Percentiles rank a stretch among this genome's conserved stretches.
Evolutionary conservation across 2,113 vertebrate species (phyloP).

Genomic region (Crotalus helleri): DNA sequence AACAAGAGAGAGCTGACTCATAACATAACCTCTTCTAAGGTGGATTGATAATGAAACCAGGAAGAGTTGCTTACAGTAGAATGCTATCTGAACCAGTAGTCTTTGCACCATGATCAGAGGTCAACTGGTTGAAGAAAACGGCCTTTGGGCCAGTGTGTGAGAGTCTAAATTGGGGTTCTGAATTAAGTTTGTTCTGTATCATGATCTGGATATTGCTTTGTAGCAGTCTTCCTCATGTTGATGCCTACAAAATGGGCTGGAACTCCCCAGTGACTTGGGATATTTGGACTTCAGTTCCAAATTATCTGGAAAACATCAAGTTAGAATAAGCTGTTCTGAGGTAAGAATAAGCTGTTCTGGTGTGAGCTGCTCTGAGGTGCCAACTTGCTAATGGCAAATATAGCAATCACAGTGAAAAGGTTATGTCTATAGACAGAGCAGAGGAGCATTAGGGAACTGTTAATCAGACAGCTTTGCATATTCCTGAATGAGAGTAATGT

Average conservation of each 20-base stretch:
- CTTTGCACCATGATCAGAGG: not conserved
- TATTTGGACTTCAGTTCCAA: not conserved
- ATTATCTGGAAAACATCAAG: not conserved
- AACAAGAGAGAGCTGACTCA: not conserved
- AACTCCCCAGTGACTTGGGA: not conserved
- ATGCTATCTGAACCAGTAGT: not conserved
- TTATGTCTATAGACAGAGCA: not conserved
- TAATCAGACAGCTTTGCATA: not conserved
- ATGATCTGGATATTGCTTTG: not conserved
- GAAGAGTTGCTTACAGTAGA: not conserved
- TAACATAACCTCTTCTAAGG: not conserved
- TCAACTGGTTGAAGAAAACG: not conserved
- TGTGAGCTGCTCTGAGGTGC: not conserved
- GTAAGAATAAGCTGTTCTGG: not conserved
- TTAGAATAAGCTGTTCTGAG: not conserved
- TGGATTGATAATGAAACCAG: not conserved
- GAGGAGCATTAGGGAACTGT: not conserved
- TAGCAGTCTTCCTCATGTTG: not conserved
- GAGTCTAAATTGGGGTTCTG: not conserved
- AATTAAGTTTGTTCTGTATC: not conserved
- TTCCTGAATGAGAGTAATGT: not conserved
- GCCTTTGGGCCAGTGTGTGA: not conserved
- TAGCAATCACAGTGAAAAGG: not conserved
- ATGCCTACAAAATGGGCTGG: not conserved
- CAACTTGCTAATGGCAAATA: not conserved